Evolutionary conservation across 2,888 invertebrate species (phyloP).

Genomic region (Anagyrus pseudococci): DNA sequence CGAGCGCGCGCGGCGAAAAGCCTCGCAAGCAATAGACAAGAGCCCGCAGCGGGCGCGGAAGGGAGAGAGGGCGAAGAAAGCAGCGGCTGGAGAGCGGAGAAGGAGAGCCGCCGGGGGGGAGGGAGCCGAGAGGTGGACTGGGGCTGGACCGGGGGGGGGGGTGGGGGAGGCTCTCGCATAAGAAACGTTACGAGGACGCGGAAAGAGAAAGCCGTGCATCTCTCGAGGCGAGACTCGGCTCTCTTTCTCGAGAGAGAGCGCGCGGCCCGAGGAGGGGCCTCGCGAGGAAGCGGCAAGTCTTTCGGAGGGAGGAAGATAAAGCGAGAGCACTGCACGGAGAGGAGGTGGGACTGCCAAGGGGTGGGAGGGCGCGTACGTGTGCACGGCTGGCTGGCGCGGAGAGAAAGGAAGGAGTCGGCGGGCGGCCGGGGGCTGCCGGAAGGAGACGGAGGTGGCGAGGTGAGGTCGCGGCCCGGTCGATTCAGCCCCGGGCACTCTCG

Average conservation of each 20-base stretch:
- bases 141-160: too few species aligned
- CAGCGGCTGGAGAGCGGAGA: neutral
- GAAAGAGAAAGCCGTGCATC: too few species aligned
- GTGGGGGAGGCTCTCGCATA: too few species aligned
- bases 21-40: slow-evolving; percentile 34
- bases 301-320: too few species aligned
- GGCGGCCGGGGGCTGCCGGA: slow-evolving; percentile 21
- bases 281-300: too few species aligned
- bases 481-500: slow-evolving; percentile 59
- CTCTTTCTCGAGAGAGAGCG: too few species aligned
- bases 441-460: slow-evolving; percentile 38
- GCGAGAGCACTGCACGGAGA: too few species aligned
- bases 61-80: slow-evolving; percentile 22
- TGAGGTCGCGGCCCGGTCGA: slow-evolving; percentile 53
- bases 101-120: slow-evolving; percentile 18
- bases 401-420: slow-evolving; percentile 38
- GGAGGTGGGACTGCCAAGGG: slow-evolving; percentile 11
- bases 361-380: slow-evolving; percentile 34
- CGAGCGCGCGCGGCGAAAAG: slow-evolving; percentile 32
- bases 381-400: slow-evolving; percentile 34
- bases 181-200: too few species aligned
- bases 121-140: too few species aligned
- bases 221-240: too few species aligned
- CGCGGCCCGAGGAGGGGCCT: too few species aligned
- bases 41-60: slow-evolving; percentile 18